These are phyloP conservation scores for Tragelaphus scriptus DNA, from an alignment of 2,113 vertebrate genomes.

Conservation along the genomic window DNA sequence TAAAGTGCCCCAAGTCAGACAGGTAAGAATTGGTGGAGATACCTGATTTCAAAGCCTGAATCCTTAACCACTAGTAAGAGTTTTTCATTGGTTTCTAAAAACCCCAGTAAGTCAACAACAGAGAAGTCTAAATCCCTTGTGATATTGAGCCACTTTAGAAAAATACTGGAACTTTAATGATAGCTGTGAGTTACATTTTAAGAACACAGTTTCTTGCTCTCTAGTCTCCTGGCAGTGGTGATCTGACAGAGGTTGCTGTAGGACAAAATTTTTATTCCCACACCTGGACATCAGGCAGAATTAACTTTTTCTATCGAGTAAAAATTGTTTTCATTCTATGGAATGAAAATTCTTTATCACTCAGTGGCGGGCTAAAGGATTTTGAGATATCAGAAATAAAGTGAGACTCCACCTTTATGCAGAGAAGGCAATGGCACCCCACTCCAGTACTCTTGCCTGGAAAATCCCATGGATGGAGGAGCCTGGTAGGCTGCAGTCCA, in stretches of 20 bases:
- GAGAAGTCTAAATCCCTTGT: not conserved
- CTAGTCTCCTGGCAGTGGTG: rapidly evolving
- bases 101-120: not conserved
- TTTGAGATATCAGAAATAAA: not conserved
- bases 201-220: not conserved
- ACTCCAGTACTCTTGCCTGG: too few relatives aligned
- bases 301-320: not conserved
- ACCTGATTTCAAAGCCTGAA: not conserved
- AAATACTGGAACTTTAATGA: not conserved
- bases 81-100: not conserved
- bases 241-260: not conserved
- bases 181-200: not conserved
- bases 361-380: not conserved
- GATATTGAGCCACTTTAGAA: not conserved
- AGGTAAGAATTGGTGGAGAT: not conserved
- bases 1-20: not conserved
- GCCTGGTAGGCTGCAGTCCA: too few relatives aligned
- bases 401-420: not conserved
- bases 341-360: not conserved
- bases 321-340: not conserved
- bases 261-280: not conserved
- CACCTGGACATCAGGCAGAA: not conserved
- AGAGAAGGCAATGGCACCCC: too few relatives aligned
- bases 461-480: too few relatives aligned
- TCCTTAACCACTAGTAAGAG: not conserved